These are phyloP conservation scores for Takifugu flavidus DNA, from an alignment of 2,113 vertebrate genomes.

Conservation along the genomic window DNA sequence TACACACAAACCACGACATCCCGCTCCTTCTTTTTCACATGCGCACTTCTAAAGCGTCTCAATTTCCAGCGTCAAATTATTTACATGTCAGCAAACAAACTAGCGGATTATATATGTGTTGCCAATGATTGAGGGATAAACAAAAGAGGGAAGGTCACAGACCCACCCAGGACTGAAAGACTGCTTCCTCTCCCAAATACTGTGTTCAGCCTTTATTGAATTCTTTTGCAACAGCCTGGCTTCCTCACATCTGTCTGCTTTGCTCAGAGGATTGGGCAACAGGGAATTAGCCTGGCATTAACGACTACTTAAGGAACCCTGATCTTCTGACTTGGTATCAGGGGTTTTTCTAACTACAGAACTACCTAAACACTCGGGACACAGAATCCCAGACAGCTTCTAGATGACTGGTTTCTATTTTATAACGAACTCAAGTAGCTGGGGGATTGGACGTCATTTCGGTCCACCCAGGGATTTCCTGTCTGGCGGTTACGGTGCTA, in stretches of 20 bases:
- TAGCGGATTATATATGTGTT: background rate
- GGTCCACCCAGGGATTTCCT: conserved; percentile 43
- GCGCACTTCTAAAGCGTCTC: background rate
- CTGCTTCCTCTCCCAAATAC: conserved; percentile 49
- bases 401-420: conserved; percentile 18
- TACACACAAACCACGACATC: background rate
- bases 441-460: conserved; percentile 14
- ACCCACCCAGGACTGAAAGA: conserved; percentile 51
- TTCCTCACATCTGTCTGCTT: conserved; percentile 14
- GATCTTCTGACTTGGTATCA: conserved; percentile 21
- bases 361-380: conserved; percentile 30
- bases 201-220: conserved; percentile 10
- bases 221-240: conserved; percentile 33
- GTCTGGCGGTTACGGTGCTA: conserved; percentile 22
- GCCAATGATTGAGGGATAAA: conserved; percentile 18
- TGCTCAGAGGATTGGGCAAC: conserved; percentile 50
- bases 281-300: conserved; percentile 19
- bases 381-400: conserved; percentile 34
- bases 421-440: conserved; percentile 29
- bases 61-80: background rate
- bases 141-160: conserved; percentile 21
- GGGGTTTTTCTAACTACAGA: conserved; percentile 14
- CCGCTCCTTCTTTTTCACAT: background rate
- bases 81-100: conserved; percentile 2
- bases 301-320: conserved; percentile 23